Evolutionary conservation across 2,888 invertebrate species (phyloP).

Genomic region (Ennomos quercinarius): DNA sequence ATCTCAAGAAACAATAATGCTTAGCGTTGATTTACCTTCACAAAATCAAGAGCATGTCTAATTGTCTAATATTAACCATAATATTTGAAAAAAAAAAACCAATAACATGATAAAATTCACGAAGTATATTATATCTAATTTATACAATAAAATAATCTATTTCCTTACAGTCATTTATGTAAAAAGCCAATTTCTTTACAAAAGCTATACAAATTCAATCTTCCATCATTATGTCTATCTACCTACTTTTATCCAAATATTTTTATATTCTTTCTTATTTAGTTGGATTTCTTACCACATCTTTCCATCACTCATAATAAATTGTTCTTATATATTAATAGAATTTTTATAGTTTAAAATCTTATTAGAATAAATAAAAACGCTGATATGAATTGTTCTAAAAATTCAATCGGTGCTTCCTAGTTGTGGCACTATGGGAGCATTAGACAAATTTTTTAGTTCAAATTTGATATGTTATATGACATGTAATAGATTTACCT

Average conservation of each 20-base stretch:
- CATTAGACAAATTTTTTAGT: constrained; percentile 39
- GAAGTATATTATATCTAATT: background rate
- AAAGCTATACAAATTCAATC: constrained; percentile 54
- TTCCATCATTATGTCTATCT: constrained; percentile 33
- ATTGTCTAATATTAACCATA: background rate
- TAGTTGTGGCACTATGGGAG: constrained; percentile 66
- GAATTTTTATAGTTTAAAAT: constrained; percentile 1
- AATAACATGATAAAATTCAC: constrained; percentile 26
- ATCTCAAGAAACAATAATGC: background rate
- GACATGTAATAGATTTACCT: constrained; percentile 64
- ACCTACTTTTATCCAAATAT: constrained; percentile 18
- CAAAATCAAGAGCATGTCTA: background rate
- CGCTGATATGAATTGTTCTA: constrained; percentile 41
- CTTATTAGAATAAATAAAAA: constrained; percentile 8
- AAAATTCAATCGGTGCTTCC: constrained; percentile 48
- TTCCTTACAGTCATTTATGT: constrained; percentile 32
- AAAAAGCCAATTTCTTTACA: constrained; percentile 58
- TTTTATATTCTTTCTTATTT: background rate
- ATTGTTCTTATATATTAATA: constrained; percentile 5
- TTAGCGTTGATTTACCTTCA: background rate
- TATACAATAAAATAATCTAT: constrained; percentile 4
- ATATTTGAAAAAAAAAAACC: constrained; percentile 15
- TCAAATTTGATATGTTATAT: constrained; percentile 65
- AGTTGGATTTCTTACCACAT: background rate
- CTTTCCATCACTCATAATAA: background rate